Evolutionary conservation across 2,797 vertebrate species (phyloP), one percentile per base, ranked within the genome.

Genomic region (Mionectes olivaceus): DNA sequence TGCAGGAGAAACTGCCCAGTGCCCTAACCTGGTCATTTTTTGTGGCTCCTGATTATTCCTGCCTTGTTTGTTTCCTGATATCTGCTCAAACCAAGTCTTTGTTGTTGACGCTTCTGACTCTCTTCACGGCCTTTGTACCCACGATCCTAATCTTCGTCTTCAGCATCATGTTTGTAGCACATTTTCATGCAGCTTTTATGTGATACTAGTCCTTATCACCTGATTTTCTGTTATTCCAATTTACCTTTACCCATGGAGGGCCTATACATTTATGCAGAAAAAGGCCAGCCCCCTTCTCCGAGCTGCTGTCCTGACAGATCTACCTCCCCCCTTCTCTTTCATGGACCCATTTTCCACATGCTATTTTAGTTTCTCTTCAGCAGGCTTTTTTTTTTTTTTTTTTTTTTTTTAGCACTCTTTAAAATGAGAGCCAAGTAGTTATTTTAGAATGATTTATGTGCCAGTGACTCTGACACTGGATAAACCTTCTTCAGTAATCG

Each of bases 401-500:
- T 83, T 80, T 32, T 47, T 61, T 89, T 65, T 60, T 15, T 79
- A 78, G 27, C 17, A 13, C 25, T 43, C 37, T 68, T 89, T 44
- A 64, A 87, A 93, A 71, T 24, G 35, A 81, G 80, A 53, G 15
- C 8, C 64, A 49, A 90, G 39, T 33, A 33, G 35, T 71, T 87
- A 32, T 91, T 94, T 89, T 88, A 81, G 79, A 50, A 68, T 39
- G 10, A 32, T 55, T 91, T 89, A 44, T 10, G 41, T 52, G 43
- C 24, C 17, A 19, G 49, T 74, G 77, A 13, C 47, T 95, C 87
- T 94, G 76, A 87, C 63, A 43, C 89, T 67, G 67, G 82, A 64
- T 87, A 92, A 93, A 84, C 55, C 75, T 93, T 87, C 75, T 53
- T 61, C 70, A 49, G n/a, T 73, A 93, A 91, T 71, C 37, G 24